These are phyloP conservation scores for Kryptolebias ocellatus DNA, from an alignment of 2,797 vertebrate species.

Conservation along the genomic window DNA sequence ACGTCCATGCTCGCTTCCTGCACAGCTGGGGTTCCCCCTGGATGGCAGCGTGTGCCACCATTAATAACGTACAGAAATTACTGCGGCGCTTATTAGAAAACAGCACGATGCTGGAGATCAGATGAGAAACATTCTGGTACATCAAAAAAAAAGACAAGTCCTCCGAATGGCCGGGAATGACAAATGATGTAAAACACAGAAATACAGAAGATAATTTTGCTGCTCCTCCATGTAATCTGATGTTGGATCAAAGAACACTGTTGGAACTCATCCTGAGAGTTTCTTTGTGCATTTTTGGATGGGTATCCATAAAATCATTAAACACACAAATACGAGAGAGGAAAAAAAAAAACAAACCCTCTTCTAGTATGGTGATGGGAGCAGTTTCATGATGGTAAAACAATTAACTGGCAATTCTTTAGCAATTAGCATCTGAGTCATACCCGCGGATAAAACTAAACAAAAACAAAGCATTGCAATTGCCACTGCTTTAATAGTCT, in stretches of 20 bases:
- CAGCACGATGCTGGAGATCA: conserved; percentile 62
- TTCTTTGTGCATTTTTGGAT: conserved; percentile 11
- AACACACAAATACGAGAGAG: conserved; percentile 18
- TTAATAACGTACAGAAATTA: conserved; percentile 72
- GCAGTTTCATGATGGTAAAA: conserved; percentile 16
- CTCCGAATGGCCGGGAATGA: conserved; percentile 29
- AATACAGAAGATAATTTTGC: conserved; percentile 34
- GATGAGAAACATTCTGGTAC: conserved; percentile 65
- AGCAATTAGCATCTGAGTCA: conserved; percentile 60
- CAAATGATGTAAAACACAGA: conserved; percentile 57
- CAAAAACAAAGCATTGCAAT: conserved; percentile 74
- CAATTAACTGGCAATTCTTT: conserved; percentile 41
- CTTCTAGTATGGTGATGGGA: conserved; percentile 17
- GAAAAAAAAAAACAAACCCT: neutral
- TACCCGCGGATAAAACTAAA: conserved; percentile 58
- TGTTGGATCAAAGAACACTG: conserved; percentile 54
- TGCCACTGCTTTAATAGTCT: conserved; percentile 72
- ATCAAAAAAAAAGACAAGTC: conserved; percentile 33
- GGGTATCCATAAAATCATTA: conserved; percentile 20
- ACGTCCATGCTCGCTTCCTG: conserved; percentile 39
- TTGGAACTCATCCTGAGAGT: conserved; percentile 42
- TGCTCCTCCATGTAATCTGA: conserved; percentile 29
- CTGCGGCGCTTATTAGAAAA: conserved; percentile 72
- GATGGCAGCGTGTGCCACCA: conserved; percentile 25
- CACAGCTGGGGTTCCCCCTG: conserved; percentile 59